Conservation (phyloP, 2,797 vertebrate genomes). For the Danio aesculapii region DNA sequence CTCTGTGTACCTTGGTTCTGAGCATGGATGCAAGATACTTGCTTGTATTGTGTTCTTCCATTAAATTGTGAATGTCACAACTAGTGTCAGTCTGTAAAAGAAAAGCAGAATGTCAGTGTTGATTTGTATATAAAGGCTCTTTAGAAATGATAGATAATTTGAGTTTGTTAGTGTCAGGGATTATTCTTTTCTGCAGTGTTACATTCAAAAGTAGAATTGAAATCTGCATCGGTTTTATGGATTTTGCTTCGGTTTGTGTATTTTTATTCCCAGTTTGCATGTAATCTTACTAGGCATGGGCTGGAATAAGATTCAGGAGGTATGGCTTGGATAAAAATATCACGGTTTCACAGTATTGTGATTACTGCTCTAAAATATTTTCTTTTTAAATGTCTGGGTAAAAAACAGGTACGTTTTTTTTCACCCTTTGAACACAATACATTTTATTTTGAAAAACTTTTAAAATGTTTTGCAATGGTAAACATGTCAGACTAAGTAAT, state of each 20-base stretch:
- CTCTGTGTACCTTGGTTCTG: conserved; percentile 57
- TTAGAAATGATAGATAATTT: conserved; percentile 12
- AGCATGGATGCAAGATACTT: conserved; percentile 47
- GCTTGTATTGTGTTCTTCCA: conserved; percentile 49
- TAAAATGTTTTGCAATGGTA: too few species aligned
- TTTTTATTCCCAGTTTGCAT: not conserved
- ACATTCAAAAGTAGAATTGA: not conserved
- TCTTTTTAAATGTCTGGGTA: too few species aligned
- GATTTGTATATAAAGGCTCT: conserved; percentile 46
- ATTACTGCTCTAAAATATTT: too few species aligned
- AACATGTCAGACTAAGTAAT: too few species aligned
- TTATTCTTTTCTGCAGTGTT: not conserved
- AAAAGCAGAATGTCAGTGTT: conserved; percentile 46
- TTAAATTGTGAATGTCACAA: conserved; percentile 40
- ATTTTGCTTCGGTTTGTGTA: not conserved
- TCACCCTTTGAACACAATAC: too few species aligned
- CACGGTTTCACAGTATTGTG: too few species aligned
- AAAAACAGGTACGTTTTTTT: too few species aligned
- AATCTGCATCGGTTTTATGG: not conserved
- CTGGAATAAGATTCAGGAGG: too few species aligned
- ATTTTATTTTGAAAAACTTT: too few species aligned
- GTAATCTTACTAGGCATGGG: not conserved
- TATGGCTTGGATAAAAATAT: too few species aligned
- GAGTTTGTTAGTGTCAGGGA: conserved; percentile 8
- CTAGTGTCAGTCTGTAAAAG: conserved; percentile 51